phyloP scores from a whole-genome alignment of 2,888 invertebrate genomes.

The Hirtodrosophila trivittata region DNA sequence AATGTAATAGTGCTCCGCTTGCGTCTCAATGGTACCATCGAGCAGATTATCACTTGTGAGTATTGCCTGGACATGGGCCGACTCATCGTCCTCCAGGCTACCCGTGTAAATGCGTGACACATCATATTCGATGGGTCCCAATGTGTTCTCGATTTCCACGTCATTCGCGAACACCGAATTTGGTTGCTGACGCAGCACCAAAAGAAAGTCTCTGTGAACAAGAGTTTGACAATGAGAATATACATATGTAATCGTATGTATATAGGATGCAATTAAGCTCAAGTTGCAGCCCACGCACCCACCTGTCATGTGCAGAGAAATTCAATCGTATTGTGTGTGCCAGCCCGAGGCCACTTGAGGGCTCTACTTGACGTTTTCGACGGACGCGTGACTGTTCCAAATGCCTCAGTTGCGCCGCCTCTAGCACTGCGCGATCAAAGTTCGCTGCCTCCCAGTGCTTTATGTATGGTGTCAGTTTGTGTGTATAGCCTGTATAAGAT shows the following conservation, averaged over 20 bases:
- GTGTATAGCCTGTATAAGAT: constrained; percentile 85
- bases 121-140: constrained; percentile 89
- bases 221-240: constrained; percentile 21
- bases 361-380: constrained; percentile 81
- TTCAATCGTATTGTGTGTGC: constrained; percentile 83
- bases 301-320: constrained; percentile 84
- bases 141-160: constrained; percentile 90
- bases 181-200: constrained; percentile 89
- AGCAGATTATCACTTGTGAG: constrained; percentile 94
- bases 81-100: constrained; percentile 92
- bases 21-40: constrained; percentile 93
- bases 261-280: constrained; percentile 9
- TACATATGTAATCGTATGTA: neutral
- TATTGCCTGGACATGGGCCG: constrained; percentile 92
- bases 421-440: constrained; percentile 86
- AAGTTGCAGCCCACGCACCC: constrained; percentile 42
- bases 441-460: constrained; percentile 91
- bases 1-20: constrained; percentile 91
- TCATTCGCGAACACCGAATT: constrained; percentile 90
- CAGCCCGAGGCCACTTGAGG: constrained; percentile 79
- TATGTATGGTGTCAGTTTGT: constrained; percentile 89
- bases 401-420: constrained; percentile 83
- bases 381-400: constrained; percentile 82
- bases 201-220: constrained; percentile 89
- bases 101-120: constrained; percentile 90